Evolutionary conservation across 2,888 invertebrate genomes (phyloP), one percentile per base, ranked within the genome.

Genomic region (Bimastos eiseni): DNA sequence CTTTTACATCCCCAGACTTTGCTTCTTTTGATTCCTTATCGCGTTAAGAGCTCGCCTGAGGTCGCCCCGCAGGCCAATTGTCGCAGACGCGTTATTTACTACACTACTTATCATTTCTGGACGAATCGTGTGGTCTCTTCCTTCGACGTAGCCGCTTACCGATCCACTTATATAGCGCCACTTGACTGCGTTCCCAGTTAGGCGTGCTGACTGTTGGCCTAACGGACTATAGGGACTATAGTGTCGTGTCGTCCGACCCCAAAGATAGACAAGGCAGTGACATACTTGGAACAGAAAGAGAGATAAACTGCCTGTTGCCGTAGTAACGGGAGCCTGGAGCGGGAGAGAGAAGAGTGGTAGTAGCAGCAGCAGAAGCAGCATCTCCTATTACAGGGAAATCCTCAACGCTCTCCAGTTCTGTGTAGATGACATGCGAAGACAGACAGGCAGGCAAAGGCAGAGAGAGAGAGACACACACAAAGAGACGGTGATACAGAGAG

Each of bases 271-370:
- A 30, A n/a, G 70, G 70, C 70, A 70, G 70, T n/a, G 70, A 70
- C 70, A 70, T 70, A 70, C 70, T 70, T 70, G 70, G 70, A 70
- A 70, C 70, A n/a, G 70, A 70, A 70, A 70, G 70, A 70, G 70
- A 70, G 70, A 70, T 70, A 70, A 70, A 70, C 70, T 70, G 30
- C n/a, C 70, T n/a, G 70, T 70, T 70, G 70, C 70, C 70, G n/a
- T 70, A n/a, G 70, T 70, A 70, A 70, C 70, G 70, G 70, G 70
- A 70, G 70, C 70, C 70, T 70, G 70, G 70, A 70, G 70, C 70
- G 70, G 70, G 70, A 70, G 70, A 70, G 70, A n/a, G n/a, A n/a
- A 70, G 70, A 70, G 70, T 70, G 70, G 30, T 24, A 24, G 49
- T 24, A 24, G 49, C 15, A 70, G 70, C n/a, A 70, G 70, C 70